Conservation (phyloP, 2,113 vertebrate genomes). For the Notarius lentiginosus region DNA sequence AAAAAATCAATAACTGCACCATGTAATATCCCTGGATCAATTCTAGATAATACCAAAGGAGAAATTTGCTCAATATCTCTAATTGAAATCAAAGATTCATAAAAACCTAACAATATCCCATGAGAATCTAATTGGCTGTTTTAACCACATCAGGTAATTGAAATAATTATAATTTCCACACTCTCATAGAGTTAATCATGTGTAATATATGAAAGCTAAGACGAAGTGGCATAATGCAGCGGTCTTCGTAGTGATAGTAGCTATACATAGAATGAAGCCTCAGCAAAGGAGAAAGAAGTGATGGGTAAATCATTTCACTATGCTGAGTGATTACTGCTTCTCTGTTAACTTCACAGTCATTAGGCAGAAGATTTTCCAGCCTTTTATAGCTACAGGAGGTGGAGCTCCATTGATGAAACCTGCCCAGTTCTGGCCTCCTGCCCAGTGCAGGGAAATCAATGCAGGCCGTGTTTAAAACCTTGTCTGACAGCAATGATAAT, state of each 20-base stretch:
- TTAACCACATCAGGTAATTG: slow-evolving; percentile 48
- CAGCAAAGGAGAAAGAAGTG: not conserved
- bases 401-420: slow-evolving; percentile 47
- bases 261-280: slow-evolving; percentile 3
- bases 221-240: not conserved
- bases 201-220: slow-evolving; percentile 12
- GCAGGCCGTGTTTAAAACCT: slow-evolving; percentile 48
- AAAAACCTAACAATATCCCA: slow-evolving; percentile 62
- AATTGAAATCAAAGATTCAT: slow-evolving; percentile 64
- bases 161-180: slow-evolving; percentile 37
- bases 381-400: slow-evolving; percentile 41
- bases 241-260: slow-evolving; percentile 13
- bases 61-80: slow-evolving; percentile 57
- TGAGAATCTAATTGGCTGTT: slow-evolving; percentile 54
- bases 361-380: slow-evolving; percentile 44
- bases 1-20: slow-evolving; percentile 55
- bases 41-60: slow-evolving; percentile 53
- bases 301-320: slow-evolving; percentile 22
- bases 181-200: slow-evolving; percentile 6
- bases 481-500: slow-evolving; percentile 59
- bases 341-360: slow-evolving; percentile 51
- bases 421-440: slow-evolving; percentile 28
- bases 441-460: slow-evolving; percentile 32
- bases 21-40: slow-evolving; percentile 55
- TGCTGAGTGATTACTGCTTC: slow-evolving; percentile 35